A percentile compares a stretch with the other conserved stretches of the same genome.
Evolutionary conservation across 2,113 vertebrate species (phyloP).

Genomic region (Labrus mixtus): DNA sequence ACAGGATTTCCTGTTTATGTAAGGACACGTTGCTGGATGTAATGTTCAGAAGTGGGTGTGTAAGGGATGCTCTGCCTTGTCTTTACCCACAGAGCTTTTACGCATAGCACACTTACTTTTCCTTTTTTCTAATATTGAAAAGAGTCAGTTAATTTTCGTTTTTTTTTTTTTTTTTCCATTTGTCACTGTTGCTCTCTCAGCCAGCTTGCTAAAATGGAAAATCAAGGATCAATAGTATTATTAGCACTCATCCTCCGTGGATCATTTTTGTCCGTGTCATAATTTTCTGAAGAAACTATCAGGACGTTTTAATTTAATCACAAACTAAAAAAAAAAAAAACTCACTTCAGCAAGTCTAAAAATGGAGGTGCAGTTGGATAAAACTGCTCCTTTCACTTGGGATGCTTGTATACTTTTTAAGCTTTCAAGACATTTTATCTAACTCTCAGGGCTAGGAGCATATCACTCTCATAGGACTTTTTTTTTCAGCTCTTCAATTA

Average conservation of each 20-base stretch:
- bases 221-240: background rate
- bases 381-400: slow-evolving; percentile 34
- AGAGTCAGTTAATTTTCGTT: background rate
- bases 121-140: background rate
- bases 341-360: background rate
- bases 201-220: background rate
- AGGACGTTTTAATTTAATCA: slow-evolving; percentile 3
- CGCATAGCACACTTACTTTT: background rate
- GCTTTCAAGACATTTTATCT: slow-evolving; percentile 60
- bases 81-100: background rate
- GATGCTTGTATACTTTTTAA: slow-evolving; percentile 37
- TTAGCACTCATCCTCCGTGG: background rate
- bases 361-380: slow-evolving; percentile 25
- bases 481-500: slow-evolving; percentile 54
- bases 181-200: background rate
- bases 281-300: background rate
- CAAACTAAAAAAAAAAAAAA: no score
- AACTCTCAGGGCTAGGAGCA: slow-evolving; percentile 38
- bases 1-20: background rate
- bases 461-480: slow-evolving; percentile 36
- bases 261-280: background rate
- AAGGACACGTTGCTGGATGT: background rate
- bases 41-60: background rate
- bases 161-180: background rate
- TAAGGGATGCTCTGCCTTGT: background rate